Conservation (phyloP, 2,888 invertebrate genomes). For the Poecilobothrus nobilitatus region DNA sequence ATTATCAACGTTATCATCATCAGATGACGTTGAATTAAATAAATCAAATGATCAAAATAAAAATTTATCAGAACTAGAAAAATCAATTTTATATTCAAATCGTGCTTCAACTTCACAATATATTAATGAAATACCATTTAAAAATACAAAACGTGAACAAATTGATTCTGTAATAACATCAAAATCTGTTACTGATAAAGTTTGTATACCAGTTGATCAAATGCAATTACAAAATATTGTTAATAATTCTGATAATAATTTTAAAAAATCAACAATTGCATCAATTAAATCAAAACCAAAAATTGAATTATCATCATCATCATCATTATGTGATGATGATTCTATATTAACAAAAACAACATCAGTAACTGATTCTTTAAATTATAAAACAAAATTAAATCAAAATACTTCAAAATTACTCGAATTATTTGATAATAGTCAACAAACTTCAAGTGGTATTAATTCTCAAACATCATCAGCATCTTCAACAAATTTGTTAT, state of each 20-base stretch:
- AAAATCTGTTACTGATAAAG: slow-evolving; percentile 5
- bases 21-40: no score
- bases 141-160: background rate
- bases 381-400: background rate
- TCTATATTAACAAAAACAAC: background rate
- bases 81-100: background rate
- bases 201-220: background rate
- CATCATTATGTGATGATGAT: background rate
- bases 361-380: background rate
- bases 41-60: background rate
- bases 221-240: background rate
- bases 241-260: background rate
- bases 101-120: background rate
- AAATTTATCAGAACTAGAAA: background rate
- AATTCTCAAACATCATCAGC: background rate
- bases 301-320: background rate
- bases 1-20: background rate
- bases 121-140: background rate
- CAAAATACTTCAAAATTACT: background rate
- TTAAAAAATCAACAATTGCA: slow-evolving; percentile 8
- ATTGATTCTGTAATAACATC: background rate
- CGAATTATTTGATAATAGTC: background rate
- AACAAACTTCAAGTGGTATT: background rate
- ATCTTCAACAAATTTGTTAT: background rate
- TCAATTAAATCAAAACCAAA: slow-evolving; percentile 2